These are phyloP conservation scores for Daktulosphaira vitifoliae DNA, from an alignment of 1,140 invertebrate genomes.

Conservation along the genomic window DNA sequence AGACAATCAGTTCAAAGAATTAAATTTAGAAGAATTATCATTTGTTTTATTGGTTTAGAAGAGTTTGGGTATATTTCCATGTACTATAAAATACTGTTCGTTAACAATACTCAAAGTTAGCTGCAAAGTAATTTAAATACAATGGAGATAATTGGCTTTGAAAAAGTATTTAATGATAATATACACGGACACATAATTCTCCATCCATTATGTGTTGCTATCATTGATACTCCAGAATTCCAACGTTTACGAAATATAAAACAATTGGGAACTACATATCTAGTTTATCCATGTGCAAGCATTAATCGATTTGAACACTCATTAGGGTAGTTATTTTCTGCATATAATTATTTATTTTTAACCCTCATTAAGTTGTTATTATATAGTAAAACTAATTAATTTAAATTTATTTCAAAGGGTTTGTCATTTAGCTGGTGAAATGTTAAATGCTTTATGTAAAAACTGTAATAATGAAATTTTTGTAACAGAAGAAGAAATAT, in stretches of 20 bases:
- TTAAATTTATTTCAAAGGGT: constrained; percentile 37
- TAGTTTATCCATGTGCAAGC: constrained; percentile 51
- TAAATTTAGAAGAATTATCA: too few relatives aligned
- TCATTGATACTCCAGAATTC: constrained; percentile 57
- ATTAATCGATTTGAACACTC: constrained; percentile 56
- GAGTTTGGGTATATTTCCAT: too few relatives aligned
- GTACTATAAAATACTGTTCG: too few relatives aligned
- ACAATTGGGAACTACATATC: constrained; percentile 49
- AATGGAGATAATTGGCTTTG: background rate
- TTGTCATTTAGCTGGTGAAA: constrained; percentile 39
- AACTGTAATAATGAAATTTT: constrained; percentile 28
- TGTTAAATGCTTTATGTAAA: constrained; percentile 37
- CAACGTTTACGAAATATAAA: constrained; percentile 52
- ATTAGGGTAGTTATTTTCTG: constrained; percentile 47
- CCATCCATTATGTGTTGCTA: constrained; percentile 45
- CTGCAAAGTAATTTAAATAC: too few relatives aligned
- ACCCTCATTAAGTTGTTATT: background rate
- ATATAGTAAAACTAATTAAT: too few relatives aligned
- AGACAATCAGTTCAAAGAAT: too few relatives aligned
- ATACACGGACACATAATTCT: constrained; percentile 49
- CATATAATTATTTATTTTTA: background rate
- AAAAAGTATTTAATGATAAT: constrained; percentile 48
- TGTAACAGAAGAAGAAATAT: constrained; percentile 34
- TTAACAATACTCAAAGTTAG: too few relatives aligned
- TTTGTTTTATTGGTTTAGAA: too few relatives aligned